Evolutionary conservation across 2,113 vertebrate species (phyloP).

Genomic region (Nipponia nippon): DNA sequence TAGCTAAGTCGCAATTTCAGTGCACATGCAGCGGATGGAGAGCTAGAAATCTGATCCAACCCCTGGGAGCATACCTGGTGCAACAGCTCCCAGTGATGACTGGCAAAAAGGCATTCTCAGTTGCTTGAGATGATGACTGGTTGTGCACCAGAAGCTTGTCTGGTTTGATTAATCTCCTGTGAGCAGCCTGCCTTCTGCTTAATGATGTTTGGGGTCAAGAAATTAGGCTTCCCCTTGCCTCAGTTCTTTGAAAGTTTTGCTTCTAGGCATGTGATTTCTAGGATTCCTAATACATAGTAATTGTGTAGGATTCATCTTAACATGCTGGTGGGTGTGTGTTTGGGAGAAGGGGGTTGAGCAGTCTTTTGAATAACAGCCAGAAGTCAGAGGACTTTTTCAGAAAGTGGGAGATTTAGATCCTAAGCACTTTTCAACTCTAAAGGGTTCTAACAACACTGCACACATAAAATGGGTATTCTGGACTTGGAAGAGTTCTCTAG

Average conservation of each 20-base stretch:
- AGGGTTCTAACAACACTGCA: neutral
- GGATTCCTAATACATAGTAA: neutral
- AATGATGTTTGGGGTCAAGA: neutral
- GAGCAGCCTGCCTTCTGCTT: neutral
- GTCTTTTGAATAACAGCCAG: neutral
- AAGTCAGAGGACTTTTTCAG: neutral
- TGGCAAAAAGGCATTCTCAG: neutral
- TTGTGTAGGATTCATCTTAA: neutral
- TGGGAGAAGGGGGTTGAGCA: neutral
- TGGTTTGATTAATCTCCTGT: neutral
- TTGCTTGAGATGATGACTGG: neutral
- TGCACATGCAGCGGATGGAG: neutral
- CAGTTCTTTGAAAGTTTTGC: neutral
- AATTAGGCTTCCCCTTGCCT: neutral
- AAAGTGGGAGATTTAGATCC: neutral
- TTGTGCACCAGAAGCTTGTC: neutral
- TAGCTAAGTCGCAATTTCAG: neutral
- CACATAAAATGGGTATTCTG: neutral
- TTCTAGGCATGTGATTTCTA: neutral
- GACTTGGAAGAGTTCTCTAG: neutral
- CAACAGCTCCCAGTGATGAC: neutral
- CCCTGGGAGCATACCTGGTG: neutral
- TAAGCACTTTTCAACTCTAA: neutral
- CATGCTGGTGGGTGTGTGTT: accelerated
- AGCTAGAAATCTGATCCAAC: neutral